A percentile compares a stretch with the other conserved stretches of the same genome.
Conservation (phyloP, 1,140 invertebrate genomes). For the Drosophila ananassae region DNA sequence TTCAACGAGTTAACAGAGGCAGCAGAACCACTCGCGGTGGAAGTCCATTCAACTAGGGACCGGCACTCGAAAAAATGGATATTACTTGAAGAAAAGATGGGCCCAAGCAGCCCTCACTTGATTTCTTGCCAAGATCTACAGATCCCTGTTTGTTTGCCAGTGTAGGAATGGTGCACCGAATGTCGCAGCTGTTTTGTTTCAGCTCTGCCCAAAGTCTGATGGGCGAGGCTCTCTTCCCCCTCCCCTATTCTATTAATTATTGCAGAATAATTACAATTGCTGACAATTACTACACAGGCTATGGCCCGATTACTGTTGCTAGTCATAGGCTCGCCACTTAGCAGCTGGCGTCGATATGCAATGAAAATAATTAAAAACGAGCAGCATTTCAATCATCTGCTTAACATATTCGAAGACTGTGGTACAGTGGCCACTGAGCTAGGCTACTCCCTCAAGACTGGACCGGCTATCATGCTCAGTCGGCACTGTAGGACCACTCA, state of each 20-base stretch:
- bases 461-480: no score
- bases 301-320: no score
- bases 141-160: not conserved
- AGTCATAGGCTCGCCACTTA: not conserved
- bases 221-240: no score
- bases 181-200: conserved; percentile 64
- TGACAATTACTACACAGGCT: no score
- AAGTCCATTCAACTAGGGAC: conserved; percentile 69
- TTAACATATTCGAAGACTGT: not conserved
- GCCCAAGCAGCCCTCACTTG: no score
- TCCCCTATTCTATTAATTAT: no score
- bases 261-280: no score
- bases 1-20: conserved; percentile 60
- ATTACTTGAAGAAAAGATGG: not conserved
- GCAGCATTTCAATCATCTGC: conserved; percentile 13
- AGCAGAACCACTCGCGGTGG: conserved; percentile 41
- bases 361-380: conserved; percentile 10
- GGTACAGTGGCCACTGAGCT: not conserved
- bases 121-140: no score
- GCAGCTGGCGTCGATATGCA: not conserved
- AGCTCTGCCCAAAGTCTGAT: not conserved
- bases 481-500: no score
- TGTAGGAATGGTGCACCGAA: not conserved
- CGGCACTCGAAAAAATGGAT: conserved; percentile 4
- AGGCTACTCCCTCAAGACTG: no score